Conservation (phyloP, 1,140 invertebrate species). For the Drosophila navojoa region DNA sequence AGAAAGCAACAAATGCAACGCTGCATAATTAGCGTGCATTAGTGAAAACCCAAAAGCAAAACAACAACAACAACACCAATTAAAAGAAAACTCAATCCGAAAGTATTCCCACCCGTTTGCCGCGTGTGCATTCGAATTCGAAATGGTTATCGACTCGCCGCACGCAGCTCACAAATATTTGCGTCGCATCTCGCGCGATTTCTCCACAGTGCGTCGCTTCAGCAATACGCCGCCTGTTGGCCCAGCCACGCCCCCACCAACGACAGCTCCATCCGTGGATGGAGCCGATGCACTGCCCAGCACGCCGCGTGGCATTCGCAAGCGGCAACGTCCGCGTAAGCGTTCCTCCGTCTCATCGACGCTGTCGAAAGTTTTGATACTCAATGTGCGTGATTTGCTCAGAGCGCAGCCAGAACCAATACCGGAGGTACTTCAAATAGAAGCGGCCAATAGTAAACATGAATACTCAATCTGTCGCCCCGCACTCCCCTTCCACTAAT, state of each 20-base stretch:
- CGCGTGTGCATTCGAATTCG: neutral
- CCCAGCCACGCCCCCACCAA: neutral
- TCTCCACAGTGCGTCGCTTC: conserved; percentile 75
- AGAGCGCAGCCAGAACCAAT: conserved; percentile 48
- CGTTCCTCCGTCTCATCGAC: conserved; percentile 81
- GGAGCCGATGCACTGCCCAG: conserved; percentile 44
- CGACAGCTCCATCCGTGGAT: neutral
- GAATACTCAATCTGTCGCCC: neutral
- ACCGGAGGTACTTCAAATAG: conserved; percentile 57
- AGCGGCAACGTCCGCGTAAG: conserved; percentile 66
- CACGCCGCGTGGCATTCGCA: conserved; percentile 69
- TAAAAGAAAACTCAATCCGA: neutral
- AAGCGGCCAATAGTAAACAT: neutral
- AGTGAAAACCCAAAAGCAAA: conserved; percentile 43
- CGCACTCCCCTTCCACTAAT: conserved; percentile 8
- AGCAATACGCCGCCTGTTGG: conserved; percentile 63
- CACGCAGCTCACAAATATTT: conserved; percentile 69
- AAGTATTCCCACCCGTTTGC: neutral
- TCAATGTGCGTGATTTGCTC: conserved; percentile 82
- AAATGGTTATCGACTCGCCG: conserved; percentile 69
- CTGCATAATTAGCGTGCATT: conserved; percentile 47
- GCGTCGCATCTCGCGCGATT: conserved; percentile 77
- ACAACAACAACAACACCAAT: neutral
- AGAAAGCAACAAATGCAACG: conserved; percentile 14
- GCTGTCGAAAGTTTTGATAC: conserved; percentile 80